Evolutionary conservation across 2,888 invertebrate species (phyloP).

Genomic region (Sphaerophoria taeniata): DNA sequence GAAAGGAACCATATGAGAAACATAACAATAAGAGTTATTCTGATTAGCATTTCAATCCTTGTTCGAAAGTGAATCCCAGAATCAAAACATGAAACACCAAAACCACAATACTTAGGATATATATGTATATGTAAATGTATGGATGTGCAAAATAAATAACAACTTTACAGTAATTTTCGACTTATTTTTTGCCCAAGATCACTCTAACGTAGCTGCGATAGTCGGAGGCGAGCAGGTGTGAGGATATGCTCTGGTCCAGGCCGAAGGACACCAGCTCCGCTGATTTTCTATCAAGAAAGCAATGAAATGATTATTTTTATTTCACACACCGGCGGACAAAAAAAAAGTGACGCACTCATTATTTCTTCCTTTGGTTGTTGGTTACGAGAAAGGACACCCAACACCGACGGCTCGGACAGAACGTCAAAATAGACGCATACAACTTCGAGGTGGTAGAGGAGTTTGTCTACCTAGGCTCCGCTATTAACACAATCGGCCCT

Average conservation of each 20-base stretch:
- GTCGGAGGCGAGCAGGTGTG: slow-evolving; percentile 52
- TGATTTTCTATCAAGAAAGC: slow-evolving; percentile 33
- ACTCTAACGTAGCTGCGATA: slow-evolving; percentile 59
- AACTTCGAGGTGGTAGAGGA: too few species aligned
- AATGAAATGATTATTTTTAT: background rate
- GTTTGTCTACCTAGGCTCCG: too few species aligned
- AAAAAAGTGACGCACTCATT: too few species aligned
- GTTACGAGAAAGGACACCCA: too few species aligned
- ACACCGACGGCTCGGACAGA: too few species aligned
- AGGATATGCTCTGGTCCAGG: slow-evolving; percentile 38
- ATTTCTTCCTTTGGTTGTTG: too few species aligned
- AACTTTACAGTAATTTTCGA: slow-evolving; percentile 34
- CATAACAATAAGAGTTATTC: slow-evolving; percentile 58
- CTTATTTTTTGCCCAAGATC: slow-evolving; percentile 51
- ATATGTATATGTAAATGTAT: background rate
- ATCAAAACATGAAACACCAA: slow-evolving; percentile 23
- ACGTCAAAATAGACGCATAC: too few species aligned
- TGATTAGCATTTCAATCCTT: slow-evolving; percentile 7
- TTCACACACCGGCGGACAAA: too few species aligned
- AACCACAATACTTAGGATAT: slow-evolving; percentile 8
- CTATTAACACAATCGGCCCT: too few species aligned
- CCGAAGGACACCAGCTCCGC: slow-evolving; percentile 34
- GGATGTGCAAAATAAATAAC: slow-evolving; percentile 53
- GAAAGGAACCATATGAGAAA: slow-evolving; percentile 34
- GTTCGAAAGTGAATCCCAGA: background rate